Base-by-base conservation (phyloP, 1,140 invertebrate genomes). In the Trichonephila clavata region DNA sequence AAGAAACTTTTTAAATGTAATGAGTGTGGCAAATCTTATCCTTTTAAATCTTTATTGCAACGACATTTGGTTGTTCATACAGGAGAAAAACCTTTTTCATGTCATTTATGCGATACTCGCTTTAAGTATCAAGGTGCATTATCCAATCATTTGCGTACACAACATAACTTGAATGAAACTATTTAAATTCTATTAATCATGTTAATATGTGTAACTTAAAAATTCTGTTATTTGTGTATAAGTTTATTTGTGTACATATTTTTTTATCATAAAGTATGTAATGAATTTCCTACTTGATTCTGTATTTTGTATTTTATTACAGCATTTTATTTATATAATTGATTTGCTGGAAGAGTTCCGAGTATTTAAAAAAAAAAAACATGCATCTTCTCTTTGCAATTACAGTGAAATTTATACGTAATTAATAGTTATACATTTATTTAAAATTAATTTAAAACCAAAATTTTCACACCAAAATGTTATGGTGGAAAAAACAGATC, bases 41-140 rank as follows among this genome's bases (percentile, higher is more conserved):
- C 10, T 21, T 60, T 24, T 60, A 24, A 84, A 57, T 59, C 43
- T 59, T 24, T 24, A 5, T 27, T 84, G 6, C 4, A 59, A 24
- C 81, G 81, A 21, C 81, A 84, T 60, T 14, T 59, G 18, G 81
- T 84, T 24, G 24, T 24, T 10, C 81, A 84, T 84, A 84, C 81
- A n/a, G 39, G 81, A 24, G 81, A 50, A 27, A 84, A 84, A 60
- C 43, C 20, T 1, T 84, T 18, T 60, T 5, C n/a, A 20, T 84
- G 81, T 24, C n/a, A 84, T 32, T 10, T 84, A 13, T 84, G 81
- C n/a, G 21, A 27, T 10, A 16, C 1, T 5, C 0, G 43, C n/a
- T 84, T 59, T 59, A 60, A 24, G 5, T 27, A 16, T 84, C 81
- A 84, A 84, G 81, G 81, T 13, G 81, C 50, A 59, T 50, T 84